These are phyloP conservation scores for Zingel zingel DNA, from an alignment of 2,113 vertebrate genomes.

Conservation along the genomic window DNA sequence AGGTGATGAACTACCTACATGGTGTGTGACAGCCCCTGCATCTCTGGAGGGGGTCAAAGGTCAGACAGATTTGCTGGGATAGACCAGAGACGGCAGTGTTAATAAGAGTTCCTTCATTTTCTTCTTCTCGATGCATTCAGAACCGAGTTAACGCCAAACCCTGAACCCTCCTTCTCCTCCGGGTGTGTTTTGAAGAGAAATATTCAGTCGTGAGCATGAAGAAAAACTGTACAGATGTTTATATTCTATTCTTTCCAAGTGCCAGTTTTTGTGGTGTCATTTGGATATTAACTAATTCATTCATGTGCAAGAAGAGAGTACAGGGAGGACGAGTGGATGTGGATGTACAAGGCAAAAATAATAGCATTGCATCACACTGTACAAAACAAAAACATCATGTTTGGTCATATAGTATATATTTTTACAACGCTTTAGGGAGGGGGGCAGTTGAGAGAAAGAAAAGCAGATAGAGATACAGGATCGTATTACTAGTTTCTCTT, in stretches of 20 bases:
- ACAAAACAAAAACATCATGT: slow-evolving; percentile 62
- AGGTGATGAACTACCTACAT: slow-evolving; percentile 6
- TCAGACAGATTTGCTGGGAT: slow-evolving; percentile 4
- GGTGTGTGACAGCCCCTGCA: slow-evolving; percentile 36
- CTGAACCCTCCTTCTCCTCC: slow-evolving; percentile 46
- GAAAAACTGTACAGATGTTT: slow-evolving; percentile 83
- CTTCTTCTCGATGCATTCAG: slow-evolving; percentile 46
- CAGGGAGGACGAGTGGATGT: slow-evolving; percentile 23
- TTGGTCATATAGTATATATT: slow-evolving; percentile 80
- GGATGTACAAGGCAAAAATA: slow-evolving; percentile 38
- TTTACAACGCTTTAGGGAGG: slow-evolving; percentile 69
- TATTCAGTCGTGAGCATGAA: slow-evolving; percentile 80
- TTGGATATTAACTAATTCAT: slow-evolving; percentile 76
- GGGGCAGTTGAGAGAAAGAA: slow-evolving; percentile 42
- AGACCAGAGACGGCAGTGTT: slow-evolving; percentile 38
- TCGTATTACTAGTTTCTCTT: slow-evolving; percentile 44
- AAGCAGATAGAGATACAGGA: slow-evolving; percentile 39
- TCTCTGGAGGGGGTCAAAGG: slow-evolving; percentile 32
- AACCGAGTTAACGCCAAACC: slow-evolving; percentile 33
- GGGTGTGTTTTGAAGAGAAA: slow-evolving; percentile 72
- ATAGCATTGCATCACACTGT: slow-evolving; percentile 67
- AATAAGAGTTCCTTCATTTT: slow-evolving; percentile 41
- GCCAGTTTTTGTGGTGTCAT: slow-evolving; percentile 79
- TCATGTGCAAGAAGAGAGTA: slow-evolving; percentile 45
- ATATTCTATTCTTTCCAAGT: slow-evolving; percentile 83